These are phyloP conservation scores for Drosophila pectinifera DNA, from an alignment of 1,140 invertebrate species.

Conservation along the genomic window DNA sequence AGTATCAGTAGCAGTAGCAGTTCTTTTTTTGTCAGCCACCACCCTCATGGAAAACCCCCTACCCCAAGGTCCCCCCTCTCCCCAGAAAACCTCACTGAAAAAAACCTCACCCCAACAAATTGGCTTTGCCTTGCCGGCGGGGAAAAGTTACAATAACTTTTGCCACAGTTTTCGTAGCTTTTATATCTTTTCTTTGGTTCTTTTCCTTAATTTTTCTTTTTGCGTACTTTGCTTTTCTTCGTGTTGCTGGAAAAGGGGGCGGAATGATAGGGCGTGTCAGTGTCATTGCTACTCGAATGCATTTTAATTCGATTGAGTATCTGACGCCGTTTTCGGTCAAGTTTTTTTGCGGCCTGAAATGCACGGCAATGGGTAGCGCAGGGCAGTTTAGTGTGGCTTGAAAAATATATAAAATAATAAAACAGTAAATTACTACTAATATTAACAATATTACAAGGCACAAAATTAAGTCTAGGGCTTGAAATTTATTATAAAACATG, in stretches of 20 bases:
- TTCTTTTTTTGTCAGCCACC: neutral
- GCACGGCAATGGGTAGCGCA: neutral
- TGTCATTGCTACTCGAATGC: slow-evolving; percentile 75
- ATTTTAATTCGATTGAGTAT: slow-evolving; percentile 78
- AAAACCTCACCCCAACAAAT: slow-evolving; percentile 1
- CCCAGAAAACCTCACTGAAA: neutral
- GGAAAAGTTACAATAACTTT: slow-evolving; percentile 79
- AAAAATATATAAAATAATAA: neutral
- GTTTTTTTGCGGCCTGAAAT: slow-evolving; percentile 7
- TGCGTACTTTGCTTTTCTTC: slow-evolving; percentile 13
- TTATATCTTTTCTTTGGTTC: slow-evolving; percentile 33
- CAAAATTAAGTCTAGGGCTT: neutral
- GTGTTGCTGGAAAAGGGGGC: slow-evolving; percentile 4
- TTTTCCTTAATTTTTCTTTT: slow-evolving; percentile 21
- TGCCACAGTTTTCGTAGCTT: slow-evolving; percentile 76
- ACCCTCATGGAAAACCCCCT: neutral
- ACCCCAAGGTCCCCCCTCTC: neutral
- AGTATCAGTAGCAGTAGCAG: slow-evolving; percentile 25
- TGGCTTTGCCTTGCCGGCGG: slow-evolving; percentile 58
- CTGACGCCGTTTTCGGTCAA: slow-evolving; percentile 28
- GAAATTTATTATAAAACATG: too few species aligned
- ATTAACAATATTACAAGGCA: neutral
- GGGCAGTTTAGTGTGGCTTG: neutral
- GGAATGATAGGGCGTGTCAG: slow-evolving; percentile 49
- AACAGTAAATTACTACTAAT: neutral